phyloP scores from a whole-genome alignment of 2,888 invertebrate species.

The Glyphotaelius pellucidus region DNA sequence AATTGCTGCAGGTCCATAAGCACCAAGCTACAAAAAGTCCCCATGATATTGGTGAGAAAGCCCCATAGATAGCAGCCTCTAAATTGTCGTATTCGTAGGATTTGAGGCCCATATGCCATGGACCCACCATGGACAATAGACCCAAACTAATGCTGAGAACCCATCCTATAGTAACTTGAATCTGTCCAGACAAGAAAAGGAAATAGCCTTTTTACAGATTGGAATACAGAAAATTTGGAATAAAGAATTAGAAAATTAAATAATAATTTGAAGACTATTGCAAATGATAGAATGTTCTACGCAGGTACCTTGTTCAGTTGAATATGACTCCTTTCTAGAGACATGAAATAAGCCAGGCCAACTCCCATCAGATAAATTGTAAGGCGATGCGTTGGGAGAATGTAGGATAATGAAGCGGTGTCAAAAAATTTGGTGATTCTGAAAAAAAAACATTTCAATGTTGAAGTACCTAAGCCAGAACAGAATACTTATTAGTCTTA shows the following conservation, averaged over 20 bases:
- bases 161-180: constrained; percentile 74
- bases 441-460: constrained; percentile 58
- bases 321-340: constrained; percentile 72
- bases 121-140: constrained; percentile 74
- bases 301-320: constrained; percentile 71
- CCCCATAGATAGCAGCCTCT: constrained; percentile 77
- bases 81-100: constrained; percentile 75
- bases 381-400: constrained; percentile 77
- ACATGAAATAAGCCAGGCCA: constrained; percentile 76
- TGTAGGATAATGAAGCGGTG: constrained; percentile 76
- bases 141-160: constrained; percentile 70
- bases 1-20: constrained; percentile 77
- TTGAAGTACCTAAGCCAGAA: not conserved
- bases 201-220: not conserved
- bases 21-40: constrained; percentile 75
- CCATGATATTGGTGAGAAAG: constrained; percentile 79
- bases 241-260: no score
- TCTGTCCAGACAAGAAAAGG: constrained; percentile 70
- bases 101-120: constrained; percentile 76
- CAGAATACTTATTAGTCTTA: not conserved
- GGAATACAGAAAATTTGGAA: not conserved
- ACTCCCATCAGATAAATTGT: constrained; percentile 79
- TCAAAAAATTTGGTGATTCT: constrained; percentile 76
- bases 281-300: no score
- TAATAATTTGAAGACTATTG: no score